Percentiles rank a stretch among this genome's conserved stretches.
These are phyloP conservation scores for Brachypteracias leptosomus DNA, from an alignment of 2,113 vertebrate species.

Conservation along the genomic window DNA sequence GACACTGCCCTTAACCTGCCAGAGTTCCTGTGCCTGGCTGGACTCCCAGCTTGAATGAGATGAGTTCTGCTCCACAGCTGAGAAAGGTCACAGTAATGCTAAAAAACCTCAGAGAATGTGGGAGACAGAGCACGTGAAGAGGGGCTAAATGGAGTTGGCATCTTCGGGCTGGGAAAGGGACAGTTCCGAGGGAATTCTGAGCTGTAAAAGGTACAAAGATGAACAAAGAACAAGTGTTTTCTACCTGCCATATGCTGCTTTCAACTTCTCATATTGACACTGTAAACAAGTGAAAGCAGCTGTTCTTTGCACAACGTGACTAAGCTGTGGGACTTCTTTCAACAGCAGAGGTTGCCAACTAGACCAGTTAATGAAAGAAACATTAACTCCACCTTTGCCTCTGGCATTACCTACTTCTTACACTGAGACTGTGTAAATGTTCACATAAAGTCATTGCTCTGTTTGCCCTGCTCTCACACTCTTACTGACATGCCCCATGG, in stretches of 20 bases:
- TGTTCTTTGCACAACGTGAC: rapidly evolving
- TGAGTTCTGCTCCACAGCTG: neutral
- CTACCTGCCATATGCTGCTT: neutral
- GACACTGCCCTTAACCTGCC: rapidly evolving
- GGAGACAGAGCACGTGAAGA: rapidly evolving
- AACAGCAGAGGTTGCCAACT: too few relatives aligned
- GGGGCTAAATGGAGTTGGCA: rapidly evolving
- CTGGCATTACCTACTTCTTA: neutral
- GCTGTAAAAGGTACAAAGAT: rapidly evolving
- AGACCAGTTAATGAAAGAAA: rapidly evolving
- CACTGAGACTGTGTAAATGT: rapidly evolving
- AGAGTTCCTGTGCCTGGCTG: neutral
- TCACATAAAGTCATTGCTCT: rapidly evolving
- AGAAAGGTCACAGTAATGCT: rapidly evolving
- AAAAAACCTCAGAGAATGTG: rapidly evolving
- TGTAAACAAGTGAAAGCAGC: neutral
- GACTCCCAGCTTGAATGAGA: rapidly evolving
- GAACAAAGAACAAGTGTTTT: neutral
- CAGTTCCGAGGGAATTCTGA: neutral
- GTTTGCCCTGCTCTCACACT: neutral
- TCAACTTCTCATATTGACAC: neutral
- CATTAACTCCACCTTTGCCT: neutral
- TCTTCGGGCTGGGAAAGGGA: neutral
- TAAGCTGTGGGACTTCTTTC: too few relatives aligned
- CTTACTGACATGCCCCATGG: neutral